Conservation (phyloP, 2,797 vertebrate genomes). For the Prionace glauca region DNA sequence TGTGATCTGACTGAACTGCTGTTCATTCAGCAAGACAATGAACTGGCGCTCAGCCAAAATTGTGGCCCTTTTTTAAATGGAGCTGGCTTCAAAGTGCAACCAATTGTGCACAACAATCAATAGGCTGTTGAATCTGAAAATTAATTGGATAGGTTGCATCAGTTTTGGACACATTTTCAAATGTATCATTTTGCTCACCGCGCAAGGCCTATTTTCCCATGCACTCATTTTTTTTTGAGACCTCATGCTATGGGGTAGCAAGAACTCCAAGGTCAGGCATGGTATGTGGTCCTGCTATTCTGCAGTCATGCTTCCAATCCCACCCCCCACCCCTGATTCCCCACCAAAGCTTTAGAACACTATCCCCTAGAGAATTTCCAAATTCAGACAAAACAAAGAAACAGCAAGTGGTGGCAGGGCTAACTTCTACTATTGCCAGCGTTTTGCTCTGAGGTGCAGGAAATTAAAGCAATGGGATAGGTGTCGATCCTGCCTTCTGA, state of each 20-base stretch:
- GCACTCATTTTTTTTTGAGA: neutral
- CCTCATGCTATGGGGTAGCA: neutral
- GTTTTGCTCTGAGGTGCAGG: neutral
- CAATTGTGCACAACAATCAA: neutral
- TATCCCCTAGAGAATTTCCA: neutral
- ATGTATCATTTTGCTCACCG: neutral
- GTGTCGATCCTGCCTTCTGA: neutral
- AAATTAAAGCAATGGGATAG: neutral
- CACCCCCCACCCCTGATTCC: too few relatives aligned
- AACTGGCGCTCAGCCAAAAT: neutral
- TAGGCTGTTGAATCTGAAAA: neutral
- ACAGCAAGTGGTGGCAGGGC: neutral
- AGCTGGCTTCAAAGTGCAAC: neutral
- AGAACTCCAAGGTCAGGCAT: neutral
- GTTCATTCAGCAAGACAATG: slow-evolving; percentile 30
- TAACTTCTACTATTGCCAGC: neutral
- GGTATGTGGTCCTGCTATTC: neutral
- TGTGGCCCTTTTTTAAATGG: neutral
- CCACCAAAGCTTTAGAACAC: neutral
- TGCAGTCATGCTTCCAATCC: neutral
- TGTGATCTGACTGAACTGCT: slow-evolving; percentile 6
- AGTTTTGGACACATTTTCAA: neutral
- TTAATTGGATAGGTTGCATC: neutral
- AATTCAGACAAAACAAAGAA: too few relatives aligned
- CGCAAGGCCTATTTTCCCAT: neutral